Percentiles rank a stretch among this genome's conserved stretches.
phyloP scores from a whole-genome alignment of 2,797 vertebrate genomes.

The Chelon auratus region DNA sequence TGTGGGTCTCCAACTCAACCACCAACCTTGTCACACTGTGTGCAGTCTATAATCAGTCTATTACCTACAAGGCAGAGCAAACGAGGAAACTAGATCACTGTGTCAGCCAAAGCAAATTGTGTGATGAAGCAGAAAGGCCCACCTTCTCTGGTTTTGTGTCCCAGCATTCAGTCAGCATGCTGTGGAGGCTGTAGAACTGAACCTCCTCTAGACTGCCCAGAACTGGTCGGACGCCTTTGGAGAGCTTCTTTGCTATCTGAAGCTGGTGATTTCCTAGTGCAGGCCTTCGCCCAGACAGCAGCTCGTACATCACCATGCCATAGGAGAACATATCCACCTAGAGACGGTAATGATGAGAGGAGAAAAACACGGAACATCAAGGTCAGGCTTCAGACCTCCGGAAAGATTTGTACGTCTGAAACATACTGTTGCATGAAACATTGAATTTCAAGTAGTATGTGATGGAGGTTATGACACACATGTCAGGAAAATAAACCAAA shows the following conservation, averaged over 20 bases:
- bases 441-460: too few species aligned
- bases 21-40: too few species aligned
- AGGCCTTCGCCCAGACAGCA: slow-evolving; percentile 91
- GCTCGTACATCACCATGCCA: slow-evolving; percentile 96
- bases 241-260: slow-evolving; percentile 95
- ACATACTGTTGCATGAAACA: too few species aligned
- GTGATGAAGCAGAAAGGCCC: not conserved
- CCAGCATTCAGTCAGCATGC: slow-evolving; percentile 93
- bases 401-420: too few species aligned
- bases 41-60: too few species aligned
- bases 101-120: too few species aligned
- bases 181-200: slow-evolving; percentile 91
- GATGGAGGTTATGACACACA: too few species aligned
- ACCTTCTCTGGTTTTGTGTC: slow-evolving; percentile 98
- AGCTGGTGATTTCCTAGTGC: slow-evolving; percentile 93
- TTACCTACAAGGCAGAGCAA: too few species aligned
- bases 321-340: slow-evolving; percentile 99
- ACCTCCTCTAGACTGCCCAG: slow-evolving; percentile 92
- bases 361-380: not conserved
- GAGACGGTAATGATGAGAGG: not conserved
- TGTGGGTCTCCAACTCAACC: too few species aligned
- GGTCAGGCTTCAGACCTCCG: not conserved
- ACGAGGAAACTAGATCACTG: too few species aligned
- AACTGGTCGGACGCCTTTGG: slow-evolving; percentile 91
- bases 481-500: too few species aligned